Evolutionary conservation across 2,797 vertebrate species (phyloP), one percentile per base, ranked within the genome.

Genomic region (Bovichtus variegatus): DNA sequence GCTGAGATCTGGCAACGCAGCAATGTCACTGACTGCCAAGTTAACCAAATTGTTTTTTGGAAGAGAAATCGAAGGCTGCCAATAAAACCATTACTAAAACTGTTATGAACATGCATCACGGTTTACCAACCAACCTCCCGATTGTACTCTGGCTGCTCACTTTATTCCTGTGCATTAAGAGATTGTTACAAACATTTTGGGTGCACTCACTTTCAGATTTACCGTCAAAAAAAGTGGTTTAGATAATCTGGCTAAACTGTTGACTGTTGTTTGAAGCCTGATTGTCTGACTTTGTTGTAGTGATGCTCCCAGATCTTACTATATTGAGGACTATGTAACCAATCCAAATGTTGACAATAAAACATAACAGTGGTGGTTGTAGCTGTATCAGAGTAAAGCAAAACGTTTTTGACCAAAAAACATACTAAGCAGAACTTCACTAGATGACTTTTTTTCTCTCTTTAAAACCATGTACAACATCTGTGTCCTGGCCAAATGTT

Each of bases 401-500:
- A 81, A 69, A 47, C 6, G 5, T 51, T 77, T 19, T 57, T 74
- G 62, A 77, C 61, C 71, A 51, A 70, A 25, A 73, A 51, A 78
- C 65, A 41, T 3, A 21, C 80, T 73, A 53, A 75, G 80, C 81
- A 76, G 47, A 83, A 82, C 58, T 50, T 60, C 15, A n/a, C 29
- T 23, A 4, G 18, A 76, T 51, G 23, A 60, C 6, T 6, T 62
- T n/a, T 55, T 50, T 59, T 54, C 47, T 60, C 65, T 41, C 29
- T 68, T 76, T 21, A 41, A 72, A 84, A 40, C 60, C 50, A 38
- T 50, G 34, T 64, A n/a, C 19, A 71, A 53, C 7, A 3, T 67
- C 55, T 36, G 25, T 71, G 58, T 67, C n/a, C 25, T 19, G 19
- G 73, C 74, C 77, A 79, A 72, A 80, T 80, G 54, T 77, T 79